Base-by-base conservation (phyloP, 64 coral and sea anemone species). In the Trachythela sp. region DNA sequence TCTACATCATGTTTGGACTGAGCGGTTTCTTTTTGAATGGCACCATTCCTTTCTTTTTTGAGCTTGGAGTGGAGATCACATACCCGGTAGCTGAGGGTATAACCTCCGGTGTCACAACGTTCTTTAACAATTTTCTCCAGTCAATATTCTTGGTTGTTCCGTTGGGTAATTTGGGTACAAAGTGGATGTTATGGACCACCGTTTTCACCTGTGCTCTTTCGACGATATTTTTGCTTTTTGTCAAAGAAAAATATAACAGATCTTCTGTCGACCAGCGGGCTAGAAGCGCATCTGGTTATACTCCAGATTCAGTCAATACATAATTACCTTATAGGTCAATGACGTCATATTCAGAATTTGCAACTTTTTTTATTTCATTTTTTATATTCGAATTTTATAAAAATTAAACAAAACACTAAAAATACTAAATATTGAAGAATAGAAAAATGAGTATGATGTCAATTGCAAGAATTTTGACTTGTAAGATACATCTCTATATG, bases 161-260 rank as follows among this genome's bases (percentile, higher is more conserved):
- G 59, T 68, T 68, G 59, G 59, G 59, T 68, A 68, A 68, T 68
- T 68, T 68, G 20, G 59, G 59, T 68, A n/a, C 59, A 68, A 68
- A 68, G 11, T 45, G 42, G 42, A 45, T 45, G 42, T 45, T 45
- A 11, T 45, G 42, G 42, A 45, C 42, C 4, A 68, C 59, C 20
- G 59, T 68, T 6, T 4, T 68, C 30, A 68, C 59, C 59, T 68
- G 59, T 68, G 59, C 59, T 31, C 4, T 22, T 31, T 68, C 59
- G 15, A 68, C 59, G 5, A 22, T 68, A 5, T 22, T 68, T 31
- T 31, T 68, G 20, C 59, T 68, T 68, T 31, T 68, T 68, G 59
- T 68, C 5, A 68, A 68, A 31, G 59, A 68, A 31, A 22, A 22
- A 31, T 68, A 68, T 68, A n/a, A 68, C 59, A 68, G 59, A 68